phyloP scores from a whole-genome alignment of 2,113 vertebrate species.

The Cromileptes altivelis region DNA sequence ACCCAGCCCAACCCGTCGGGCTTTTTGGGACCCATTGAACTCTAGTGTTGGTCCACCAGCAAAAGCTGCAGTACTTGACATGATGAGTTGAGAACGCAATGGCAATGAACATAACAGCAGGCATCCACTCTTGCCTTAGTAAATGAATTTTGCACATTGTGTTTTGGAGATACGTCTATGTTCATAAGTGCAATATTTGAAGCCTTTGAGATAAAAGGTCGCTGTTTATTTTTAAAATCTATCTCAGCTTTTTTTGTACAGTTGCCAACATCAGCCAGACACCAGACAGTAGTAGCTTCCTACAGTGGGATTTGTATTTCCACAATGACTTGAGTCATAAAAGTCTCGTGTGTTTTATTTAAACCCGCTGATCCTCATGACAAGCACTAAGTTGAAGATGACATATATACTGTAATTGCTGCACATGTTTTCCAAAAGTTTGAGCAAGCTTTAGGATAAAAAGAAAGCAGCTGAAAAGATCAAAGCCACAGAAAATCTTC shows the following conservation, averaged over 20 bases:
- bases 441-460: constrained; percentile 10
- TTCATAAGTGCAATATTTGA: not conserved
- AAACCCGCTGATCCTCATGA: not conserved
- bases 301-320: not conserved
- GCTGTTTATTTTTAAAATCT: too few relatives aligned
- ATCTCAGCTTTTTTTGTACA: not conserved
- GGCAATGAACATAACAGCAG: not conserved
- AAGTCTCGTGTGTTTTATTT: not conserved
- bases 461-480: constrained; percentile 39
- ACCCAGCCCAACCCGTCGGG: too few relatives aligned
- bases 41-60: too few relatives aligned
- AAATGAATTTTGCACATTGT: too few relatives aligned
- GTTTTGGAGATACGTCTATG: not conserved
- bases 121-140: not conserved
- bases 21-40: too few relatives aligned
- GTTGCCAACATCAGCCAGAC: not conserved
- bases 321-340: not conserved
- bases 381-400: too few relatives aligned
- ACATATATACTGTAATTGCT: too few relatives aligned
- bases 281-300: not conserved
- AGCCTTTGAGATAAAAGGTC: not conserved
- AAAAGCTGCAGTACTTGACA: too few relatives aligned
- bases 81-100: too few relatives aligned
- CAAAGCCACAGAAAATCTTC: constrained; percentile 60
- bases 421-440: constrained; percentile 11